Percentiles rank a stretch among this genome's conserved stretches.
These are phyloP conservation scores for Trochalopteron elliotii DNA, from an alignment of 2,113 vertebrate genomes.

Conservation along the genomic window DNA sequence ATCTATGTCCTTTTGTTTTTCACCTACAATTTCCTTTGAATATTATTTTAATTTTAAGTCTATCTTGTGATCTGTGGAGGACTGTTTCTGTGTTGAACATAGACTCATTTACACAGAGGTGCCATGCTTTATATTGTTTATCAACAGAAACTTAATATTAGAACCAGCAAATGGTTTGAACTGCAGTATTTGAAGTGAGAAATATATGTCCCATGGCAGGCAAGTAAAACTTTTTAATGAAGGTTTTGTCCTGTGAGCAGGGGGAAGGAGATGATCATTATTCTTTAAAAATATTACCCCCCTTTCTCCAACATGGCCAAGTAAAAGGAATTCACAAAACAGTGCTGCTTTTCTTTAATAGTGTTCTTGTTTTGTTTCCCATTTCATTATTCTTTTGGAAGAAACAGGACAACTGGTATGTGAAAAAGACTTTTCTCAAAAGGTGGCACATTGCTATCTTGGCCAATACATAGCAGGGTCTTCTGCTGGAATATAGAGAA, in stretches of 20 bases:
- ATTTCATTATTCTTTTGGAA: not conserved
- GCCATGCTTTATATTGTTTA: not conserved
- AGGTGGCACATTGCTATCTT: not conserved
- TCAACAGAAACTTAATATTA: constrained; percentile 27
- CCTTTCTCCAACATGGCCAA: not conserved
- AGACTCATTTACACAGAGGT: not conserved
- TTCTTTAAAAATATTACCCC: not conserved
- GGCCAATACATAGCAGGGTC: not conserved
- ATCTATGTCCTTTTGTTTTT: constrained; percentile 70
- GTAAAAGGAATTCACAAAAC: not conserved
- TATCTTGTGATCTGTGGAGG: constrained; percentile 49
- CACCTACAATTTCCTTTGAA: constrained; percentile 48
- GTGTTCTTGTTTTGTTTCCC: not conserved
- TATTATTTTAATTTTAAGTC: constrained; percentile 63
- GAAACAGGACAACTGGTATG: not conserved
- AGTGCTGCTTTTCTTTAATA: not conserved
- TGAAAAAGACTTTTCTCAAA: not conserved
- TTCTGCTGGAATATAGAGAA: not conserved
- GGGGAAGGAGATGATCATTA: not conserved
- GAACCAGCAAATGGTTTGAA: not conserved
- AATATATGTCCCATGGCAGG: not conserved
- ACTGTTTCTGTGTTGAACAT: constrained; percentile 26
- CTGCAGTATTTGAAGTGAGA: not conserved
- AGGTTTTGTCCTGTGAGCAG: not conserved
- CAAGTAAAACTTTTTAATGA: not conserved